phyloP scores from a whole-genome alignment of 2,113 vertebrate genomes.

The Progne subis region DNA sequence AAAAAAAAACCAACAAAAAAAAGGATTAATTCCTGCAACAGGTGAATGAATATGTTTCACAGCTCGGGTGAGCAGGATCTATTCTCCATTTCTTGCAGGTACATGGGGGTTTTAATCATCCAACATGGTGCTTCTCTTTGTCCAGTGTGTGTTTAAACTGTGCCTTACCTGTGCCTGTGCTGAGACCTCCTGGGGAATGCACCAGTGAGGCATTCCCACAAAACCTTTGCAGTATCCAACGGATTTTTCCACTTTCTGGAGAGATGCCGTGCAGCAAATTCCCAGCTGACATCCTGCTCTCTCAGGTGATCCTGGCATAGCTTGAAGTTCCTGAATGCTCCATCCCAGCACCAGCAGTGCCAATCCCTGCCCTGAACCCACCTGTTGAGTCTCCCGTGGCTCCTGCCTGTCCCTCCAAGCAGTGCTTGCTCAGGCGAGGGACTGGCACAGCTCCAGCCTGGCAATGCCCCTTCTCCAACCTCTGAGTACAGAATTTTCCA shows the following conservation, averaged over 20 bases:
- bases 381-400: neutral
- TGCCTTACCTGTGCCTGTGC: neutral
- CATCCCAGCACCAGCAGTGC: neutral
- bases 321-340: neutral
- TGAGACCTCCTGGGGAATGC: neutral
- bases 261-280: neutral
- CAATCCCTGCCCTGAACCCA: neutral
- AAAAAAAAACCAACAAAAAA: neutral
- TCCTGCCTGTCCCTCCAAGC: neutral
- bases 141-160: neutral
- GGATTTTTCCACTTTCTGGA: neutral
- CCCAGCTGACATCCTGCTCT: neutral
- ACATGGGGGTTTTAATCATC: neutral
- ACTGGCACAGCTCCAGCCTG: neutral
- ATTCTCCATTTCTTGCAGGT: neutral
- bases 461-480: neutral
- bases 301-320: neutral
- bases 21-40: conserved; percentile 41
- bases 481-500: neutral
- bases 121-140: neutral
- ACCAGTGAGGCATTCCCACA: neutral
- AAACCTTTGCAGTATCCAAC: neutral
- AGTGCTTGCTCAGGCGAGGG: neutral
- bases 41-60: neutral
- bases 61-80: neutral